phyloP scores from a whole-genome alignment of 1,140 invertebrate species.

The Adelges cooleyi region DNA sequence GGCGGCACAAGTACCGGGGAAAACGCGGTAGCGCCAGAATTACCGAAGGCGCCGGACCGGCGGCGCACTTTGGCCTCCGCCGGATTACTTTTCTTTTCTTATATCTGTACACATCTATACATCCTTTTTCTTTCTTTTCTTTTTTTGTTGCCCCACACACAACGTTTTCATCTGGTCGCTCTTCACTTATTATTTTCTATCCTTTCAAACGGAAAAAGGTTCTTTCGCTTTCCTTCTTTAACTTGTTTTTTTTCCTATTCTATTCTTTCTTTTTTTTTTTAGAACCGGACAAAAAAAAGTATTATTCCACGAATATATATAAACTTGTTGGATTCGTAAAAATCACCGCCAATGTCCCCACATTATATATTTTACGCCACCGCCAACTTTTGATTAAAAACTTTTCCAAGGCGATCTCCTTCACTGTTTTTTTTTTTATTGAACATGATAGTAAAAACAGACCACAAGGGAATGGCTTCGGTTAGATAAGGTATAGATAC shows the following conservation, averaged over 20 bases:
- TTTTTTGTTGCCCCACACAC: conserved; percentile 15
- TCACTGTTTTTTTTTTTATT: background rate
- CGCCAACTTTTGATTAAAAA: conserved; percentile 27
- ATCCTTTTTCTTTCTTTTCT: background rate
- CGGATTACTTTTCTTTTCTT: conserved; percentile 27
- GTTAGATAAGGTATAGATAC: too few species aligned
- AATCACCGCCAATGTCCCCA: conserved; percentile 13
- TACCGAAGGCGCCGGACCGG: conserved; percentile 27
- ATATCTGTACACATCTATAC: background rate
- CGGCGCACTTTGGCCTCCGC: conserved; percentile 28
- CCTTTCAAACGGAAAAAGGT: conserved; percentile 28
- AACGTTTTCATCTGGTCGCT: conserved; percentile 1
- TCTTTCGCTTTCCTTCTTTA: conserved; percentile 22
- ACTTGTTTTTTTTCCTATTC: background rate
- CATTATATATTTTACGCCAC: background rate
- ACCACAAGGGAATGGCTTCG: too few species aligned
- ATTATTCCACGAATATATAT: conserved; percentile 23
- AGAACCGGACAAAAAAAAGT: conserved; percentile 4
- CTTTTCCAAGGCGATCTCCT: conserved; percentile 14
- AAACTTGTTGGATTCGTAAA: conserved; percentile 26
- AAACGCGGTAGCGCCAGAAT: conserved; percentile 10
- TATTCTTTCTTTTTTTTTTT: background rate
- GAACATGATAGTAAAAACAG: too few species aligned
- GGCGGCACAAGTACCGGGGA: too few species aligned
- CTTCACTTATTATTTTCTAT: conserved; percentile 27